Evolutionary conservation across 2,888 invertebrate species (phyloP), one percentile per base, ranked within the genome.

Genomic region (Emmelina monodactyla): DNA sequence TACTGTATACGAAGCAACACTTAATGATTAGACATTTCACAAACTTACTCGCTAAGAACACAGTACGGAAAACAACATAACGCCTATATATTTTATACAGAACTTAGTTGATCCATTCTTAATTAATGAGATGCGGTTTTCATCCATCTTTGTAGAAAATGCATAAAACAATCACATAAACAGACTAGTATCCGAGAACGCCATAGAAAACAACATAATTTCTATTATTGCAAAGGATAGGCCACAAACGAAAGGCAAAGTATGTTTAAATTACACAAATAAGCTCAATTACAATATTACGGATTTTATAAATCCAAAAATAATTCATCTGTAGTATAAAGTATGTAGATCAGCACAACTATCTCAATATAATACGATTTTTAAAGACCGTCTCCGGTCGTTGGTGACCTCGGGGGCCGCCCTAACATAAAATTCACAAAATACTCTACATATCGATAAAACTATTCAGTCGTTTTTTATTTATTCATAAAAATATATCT

Each of bases 391-490:
- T 56, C 53, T 55, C 54, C 62, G 69, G 70, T 67, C 62, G 51
- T n/a, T n/a, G 58, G 58, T 56, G 58, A 55, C 58, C 52, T 49
- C 45, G 40, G 47, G 41, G 47, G 44, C 57, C 66, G 61, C 64
- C 58, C 49, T 62, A 60, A 66, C 65, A 65, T 65, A 68, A 70
- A 73, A 12, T 65, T 72, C 75, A 70, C 71, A 69, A 71, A 29
- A 71, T 72, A 76, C 66, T 68, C 75, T 76, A 63, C 62, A 59
- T 57, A 68, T 75, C 63, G 71, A 75, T 76, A 73, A 75, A 75
- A 76, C 76, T 79, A 79, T 71, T 79, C 79, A 79, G 79, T 79
- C 79, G 72, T 76, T 76, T 76, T 40, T 76, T 66, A 65, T 73
- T 75, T 76, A 76, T 71, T 62, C 73, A 72, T 76, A 75, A 76